phyloP scores from a whole-genome alignment of 2,888 invertebrate genomes.

The Drepanosiphum platanoidis region DNA sequence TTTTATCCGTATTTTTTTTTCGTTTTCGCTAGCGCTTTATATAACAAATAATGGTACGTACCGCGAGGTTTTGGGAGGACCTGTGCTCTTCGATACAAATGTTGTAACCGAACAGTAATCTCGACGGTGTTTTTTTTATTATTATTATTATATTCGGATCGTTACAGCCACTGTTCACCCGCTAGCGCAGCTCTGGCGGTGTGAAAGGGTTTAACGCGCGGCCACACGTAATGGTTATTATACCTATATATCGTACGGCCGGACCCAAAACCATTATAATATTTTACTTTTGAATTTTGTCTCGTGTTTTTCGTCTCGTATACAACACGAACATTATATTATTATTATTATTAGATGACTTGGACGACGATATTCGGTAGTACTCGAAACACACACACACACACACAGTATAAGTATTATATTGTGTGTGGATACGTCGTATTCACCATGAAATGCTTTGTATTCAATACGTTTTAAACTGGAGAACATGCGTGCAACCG shows the following conservation, averaged over 20 bases:
- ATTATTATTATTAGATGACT: constrained; percentile 38
- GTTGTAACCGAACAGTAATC: no score
- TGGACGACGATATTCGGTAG: constrained; percentile 28
- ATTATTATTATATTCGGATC: no score
- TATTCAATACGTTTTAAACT: constrained; percentile 47
- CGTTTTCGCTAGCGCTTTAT: no score
- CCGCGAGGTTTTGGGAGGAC: no score
- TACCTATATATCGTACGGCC: neutral
- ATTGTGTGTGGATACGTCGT: constrained; percentile 46
- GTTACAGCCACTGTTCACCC: no score
- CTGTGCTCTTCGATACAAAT: no score
- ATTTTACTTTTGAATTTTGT: constrained; percentile 7
- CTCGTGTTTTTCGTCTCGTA: constrained; percentile 19
- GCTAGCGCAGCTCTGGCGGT: no score
- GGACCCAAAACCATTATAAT: neutral
- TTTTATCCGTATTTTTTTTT: no score
- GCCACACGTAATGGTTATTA: no score
- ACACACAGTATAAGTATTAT: constrained; percentile 12
- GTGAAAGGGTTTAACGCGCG: no score
- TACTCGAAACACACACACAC: neutral
- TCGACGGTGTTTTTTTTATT: no score
- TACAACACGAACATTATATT: constrained; percentile 33
- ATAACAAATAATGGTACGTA: no score
- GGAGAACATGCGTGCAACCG: constrained; percentile 58
- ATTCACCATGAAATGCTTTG: constrained; percentile 60